Base-by-base conservation (phyloP, 1,140 invertebrate genomes). In the Philopotamus ludificatus region DNA sequence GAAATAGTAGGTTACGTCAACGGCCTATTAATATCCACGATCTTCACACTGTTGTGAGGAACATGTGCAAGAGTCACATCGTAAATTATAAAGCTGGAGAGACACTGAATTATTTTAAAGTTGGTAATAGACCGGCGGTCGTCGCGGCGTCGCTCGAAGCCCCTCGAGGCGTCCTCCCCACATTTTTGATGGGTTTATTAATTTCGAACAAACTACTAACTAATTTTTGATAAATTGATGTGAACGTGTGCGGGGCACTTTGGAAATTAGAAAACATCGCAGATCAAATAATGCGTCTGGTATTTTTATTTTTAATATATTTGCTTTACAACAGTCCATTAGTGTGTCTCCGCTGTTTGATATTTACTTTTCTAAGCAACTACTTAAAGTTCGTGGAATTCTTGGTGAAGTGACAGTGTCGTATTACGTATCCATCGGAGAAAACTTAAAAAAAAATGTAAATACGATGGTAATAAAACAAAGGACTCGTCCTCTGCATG, bases 1-100 rank as follows among this genome's bases (percentile, higher is more conserved):
- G 53, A 34, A 57, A 34, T 57, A 28, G 23, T 28, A n/a, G 53
- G 4, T 57, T 16, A 26, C 25, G 53, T 57, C 53, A 57, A 28
- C 21, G 39, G 23, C 39, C 28, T 58, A 58, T 58, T 58, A 58
- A 58, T 58, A 58, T 58, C 39, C 34, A n/a, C 21, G 39, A 45
- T 45, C 34, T 34, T 34, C 28, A 12, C 28, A 34, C 28, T 34
- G n/a, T n/a, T n/a, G n/a, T 16, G 18, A 20, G 44, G 44, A 47
- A 47, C 44, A 47, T 20, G 18, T 47, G 44, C 44, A 47, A 47
- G 44, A 47, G 44, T 47, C 44, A 47, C 44, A 20, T 47, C 8
- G 18, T 47, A 47, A 47, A 47, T 47, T 47, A 47, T 16, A 3
- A 15, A 47, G n/a, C n/a, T n/a, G n/a, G n/a, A 7, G 18, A 47